These are phyloP conservation scores for Endotricha flammealis DNA, from an alignment of 2,888 invertebrate species.

Conservation along the genomic window DNA sequence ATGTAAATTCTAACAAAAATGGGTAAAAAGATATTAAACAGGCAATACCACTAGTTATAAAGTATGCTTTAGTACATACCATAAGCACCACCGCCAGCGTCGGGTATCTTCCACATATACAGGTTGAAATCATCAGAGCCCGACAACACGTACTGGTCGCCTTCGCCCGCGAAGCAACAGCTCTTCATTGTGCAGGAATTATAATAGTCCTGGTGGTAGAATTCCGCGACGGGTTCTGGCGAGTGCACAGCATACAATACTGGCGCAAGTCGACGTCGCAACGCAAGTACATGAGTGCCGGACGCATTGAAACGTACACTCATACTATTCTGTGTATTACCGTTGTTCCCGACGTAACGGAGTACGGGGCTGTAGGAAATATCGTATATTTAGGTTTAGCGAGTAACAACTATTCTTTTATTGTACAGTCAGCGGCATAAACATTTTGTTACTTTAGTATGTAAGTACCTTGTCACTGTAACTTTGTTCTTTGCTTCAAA, in stretches of 20 bases:
- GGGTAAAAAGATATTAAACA: no score
- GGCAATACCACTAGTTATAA: background rate
- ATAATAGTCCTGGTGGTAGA: slow-evolving; percentile 94
- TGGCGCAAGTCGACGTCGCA: slow-evolving; percentile 91
- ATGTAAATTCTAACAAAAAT: no score
- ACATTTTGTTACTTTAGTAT: no score
- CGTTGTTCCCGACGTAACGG: slow-evolving; percentile 82
- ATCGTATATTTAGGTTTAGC: no score
- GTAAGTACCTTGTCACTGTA: no score
- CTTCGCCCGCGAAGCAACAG: slow-evolving; percentile 93
- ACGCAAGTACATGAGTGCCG: slow-evolving; percentile 87
- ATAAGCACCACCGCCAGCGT: slow-evolving; percentile 63
- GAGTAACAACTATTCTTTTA: no score
- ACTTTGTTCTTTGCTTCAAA: no score
- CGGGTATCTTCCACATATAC: slow-evolving; percentile 94
- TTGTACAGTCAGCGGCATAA: no score
- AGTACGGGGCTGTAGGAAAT: slow-evolving; percentile 79
- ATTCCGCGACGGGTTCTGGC: slow-evolving; percentile 86
- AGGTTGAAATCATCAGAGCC: slow-evolving; percentile 98
- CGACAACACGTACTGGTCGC: slow-evolving; percentile 92
- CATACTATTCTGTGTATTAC: slow-evolving; percentile 87
- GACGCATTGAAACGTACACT: slow-evolving; percentile 91
- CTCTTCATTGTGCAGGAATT: slow-evolving; percentile 99
- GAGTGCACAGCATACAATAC: slow-evolving; percentile 86
- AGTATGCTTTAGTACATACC: slow-evolving; percentile 38